Evolutionary conservation across 2,888 invertebrate species (phyloP).

Genomic region (Cloeon dipterum): DNA sequence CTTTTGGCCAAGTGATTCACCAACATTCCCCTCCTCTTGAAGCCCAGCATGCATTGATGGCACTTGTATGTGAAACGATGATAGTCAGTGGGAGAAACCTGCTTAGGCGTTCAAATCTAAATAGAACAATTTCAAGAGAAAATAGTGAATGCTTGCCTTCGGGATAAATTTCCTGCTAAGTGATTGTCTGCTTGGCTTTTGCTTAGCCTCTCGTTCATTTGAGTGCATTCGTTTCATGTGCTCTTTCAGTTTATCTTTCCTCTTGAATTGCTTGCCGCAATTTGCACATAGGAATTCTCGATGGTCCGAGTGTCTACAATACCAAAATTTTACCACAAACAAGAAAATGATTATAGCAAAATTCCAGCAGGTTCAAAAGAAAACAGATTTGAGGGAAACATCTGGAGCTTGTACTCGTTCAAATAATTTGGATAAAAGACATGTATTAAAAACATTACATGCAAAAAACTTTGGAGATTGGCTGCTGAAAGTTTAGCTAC

Average conservation of each 20-base stretch:
- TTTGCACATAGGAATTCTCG: constrained; percentile 49
- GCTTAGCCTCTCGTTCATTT: constrained; percentile 18
- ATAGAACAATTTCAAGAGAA: background rate
- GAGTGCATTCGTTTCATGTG: constrained; percentile 46
- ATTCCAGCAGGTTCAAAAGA: too few species aligned
- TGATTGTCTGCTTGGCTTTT: constrained; percentile 11
- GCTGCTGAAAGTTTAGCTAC: too few species aligned
- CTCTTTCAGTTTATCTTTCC: constrained; percentile 49
- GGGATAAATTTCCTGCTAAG: constrained; percentile 27
- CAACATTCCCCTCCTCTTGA: constrained; percentile 64
- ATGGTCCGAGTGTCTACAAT: constrained; percentile 28
- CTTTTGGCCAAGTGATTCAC: constrained; percentile 67
- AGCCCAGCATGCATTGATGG: constrained; percentile 46
- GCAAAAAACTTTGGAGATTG: constrained; percentile 2
- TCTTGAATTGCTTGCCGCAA: constrained; percentile 54
- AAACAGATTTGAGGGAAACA: too few species aligned
- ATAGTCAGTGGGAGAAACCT: constrained; percentile 34
- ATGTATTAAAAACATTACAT: constrained; percentile 3
- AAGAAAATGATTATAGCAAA: too few species aligned
- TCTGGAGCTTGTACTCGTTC: too few species aligned
- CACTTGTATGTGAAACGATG: constrained; percentile 55
- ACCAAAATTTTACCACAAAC: too few species aligned
- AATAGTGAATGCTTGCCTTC: constrained; percentile 19
- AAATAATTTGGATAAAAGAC: constrained; percentile 3
- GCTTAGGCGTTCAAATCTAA: too few species aligned